Base-by-base conservation (phyloP, 2,888 invertebrate genomes). In the Poecilobothrus nobilitatus region DNA sequence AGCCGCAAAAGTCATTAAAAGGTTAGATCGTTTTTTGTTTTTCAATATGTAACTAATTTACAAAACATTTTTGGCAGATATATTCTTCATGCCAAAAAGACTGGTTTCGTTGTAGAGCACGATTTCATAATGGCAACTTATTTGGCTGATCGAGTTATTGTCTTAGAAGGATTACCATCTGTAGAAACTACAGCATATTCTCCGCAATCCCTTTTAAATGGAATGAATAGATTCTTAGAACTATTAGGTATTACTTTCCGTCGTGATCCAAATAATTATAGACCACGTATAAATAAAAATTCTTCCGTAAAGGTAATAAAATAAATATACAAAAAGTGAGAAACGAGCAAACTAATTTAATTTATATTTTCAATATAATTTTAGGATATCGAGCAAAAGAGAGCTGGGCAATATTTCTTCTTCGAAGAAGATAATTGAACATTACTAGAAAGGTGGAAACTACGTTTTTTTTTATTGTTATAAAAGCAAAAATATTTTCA, bases 111-210 rank as follows among this genome's bases (percentile, higher is more conserved):
- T 20, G 99, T 99, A 1, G 99, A 99, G 88, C 99, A 99, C 89
- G 98, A 99, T 85, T 99, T 99, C 82, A 99, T 99, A 74, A 99
- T 99, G 99, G 98, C 98, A 20, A 99, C 99, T 0, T 99, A 99
- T 82, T 86, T 97, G 72, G 96, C 98, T 0, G 99, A 99, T 82
- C 88, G 98, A 64, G 99, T 99, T 4, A 97, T 99, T 74, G 98
- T 99, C 66, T 97, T 99, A 81, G 98, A 98, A 78, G 99, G 99
- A 66, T 84, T 84, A 64, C 98, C 99, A 0, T 97, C 97, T 0
- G 87, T 96, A 1, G 82, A 89, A 70, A 95, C 98, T 1, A 87
- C 87, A 0, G 99, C 99, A 1, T 94, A 94, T 78, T 87, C 91
- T 75, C 99, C 99, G 0, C 94, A 94, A 81, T 92, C 93, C 2